Percentiles rank a stretch among this genome's conserved stretches.
Conservation (phyloP, 2,888 invertebrate genomes). For the Thymelicus lineola region DNA sequence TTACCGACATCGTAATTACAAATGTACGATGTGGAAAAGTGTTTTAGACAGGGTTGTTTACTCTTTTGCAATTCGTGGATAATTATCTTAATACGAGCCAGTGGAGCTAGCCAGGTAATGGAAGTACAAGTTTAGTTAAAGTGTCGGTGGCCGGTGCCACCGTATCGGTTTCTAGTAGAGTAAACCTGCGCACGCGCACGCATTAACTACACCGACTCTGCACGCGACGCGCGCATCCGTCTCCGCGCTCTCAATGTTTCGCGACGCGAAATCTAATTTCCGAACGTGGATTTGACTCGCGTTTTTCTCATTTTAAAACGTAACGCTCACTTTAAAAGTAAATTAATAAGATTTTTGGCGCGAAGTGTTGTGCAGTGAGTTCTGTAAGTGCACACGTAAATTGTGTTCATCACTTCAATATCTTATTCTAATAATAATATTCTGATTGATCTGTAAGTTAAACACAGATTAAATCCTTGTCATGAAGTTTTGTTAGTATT, state of each 20-base stretch:
- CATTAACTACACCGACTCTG: conserved; percentile 66
- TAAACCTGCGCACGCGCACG: conserved; percentile 58
- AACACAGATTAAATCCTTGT: not conserved
- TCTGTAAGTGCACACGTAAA: conserved; percentile 23
- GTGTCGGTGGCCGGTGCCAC: conserved; percentile 43
- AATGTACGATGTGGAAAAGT: too few relatives aligned
- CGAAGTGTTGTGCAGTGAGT: conserved; percentile 44
- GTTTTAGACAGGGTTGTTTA: conserved; percentile 20
- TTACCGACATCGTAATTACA: too few relatives aligned
- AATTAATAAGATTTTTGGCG: conserved; percentile 5
- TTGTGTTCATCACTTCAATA: not conserved
- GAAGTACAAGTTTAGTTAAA: conserved; percentile 11
- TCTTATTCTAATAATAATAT: not conserved
- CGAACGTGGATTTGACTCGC: conserved; percentile 43
- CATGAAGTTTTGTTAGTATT: conserved; percentile 29
- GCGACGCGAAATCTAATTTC: conserved; percentile 65
- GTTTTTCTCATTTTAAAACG: conserved; percentile 37
- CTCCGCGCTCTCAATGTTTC: conserved; percentile 67
- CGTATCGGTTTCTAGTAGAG: conserved; percentile 59
- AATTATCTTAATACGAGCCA: not conserved
- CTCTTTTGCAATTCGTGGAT: conserved; percentile 8
- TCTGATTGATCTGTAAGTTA: not conserved
- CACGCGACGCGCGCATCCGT: conserved; percentile 77
- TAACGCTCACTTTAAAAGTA: not conserved
- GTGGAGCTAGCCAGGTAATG: not conserved